Base-by-base conservation (phyloP, 2,888 invertebrate species). In the Tinea pellionella region DNA sequence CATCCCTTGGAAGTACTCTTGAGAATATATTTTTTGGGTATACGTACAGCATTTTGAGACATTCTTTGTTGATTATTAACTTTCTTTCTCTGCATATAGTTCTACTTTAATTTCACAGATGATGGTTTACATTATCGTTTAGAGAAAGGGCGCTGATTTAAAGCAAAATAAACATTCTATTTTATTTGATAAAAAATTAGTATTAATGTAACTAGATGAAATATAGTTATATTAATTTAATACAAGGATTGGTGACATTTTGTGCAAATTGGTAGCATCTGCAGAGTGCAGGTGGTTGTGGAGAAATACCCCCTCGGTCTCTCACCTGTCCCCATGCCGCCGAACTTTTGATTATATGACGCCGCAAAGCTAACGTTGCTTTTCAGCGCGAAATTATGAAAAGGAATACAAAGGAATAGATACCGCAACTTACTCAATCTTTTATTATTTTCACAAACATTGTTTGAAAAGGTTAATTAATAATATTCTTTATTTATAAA, bases 241-340 rank as follows among this genome's bases (percentile, higher is more conserved):
- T 65, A 67, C 65, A 65, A 75, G 74, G 70, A 76, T 77, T 75
- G 78, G 73, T 75, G 69, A 68, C 72, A 77, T 74, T 80, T 77
- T 76, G 75, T 72, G 69, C 69, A 80, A 77, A 81, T 77, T 81
- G 73, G 66, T 64, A 66, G 70, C 75, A 75, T 81, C 82, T 81
- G 60, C 19, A 19, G 68, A 63, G 65, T 47, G 18, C 47, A 16
- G 8, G 53, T 53, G 70, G n/a, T 66, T 61, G 61, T 63, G 64
- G 59, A 61, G 60, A 13, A 37, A 11, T 55, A 19, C 9, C 43
- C 24, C 59, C 29, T 41, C 60, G 42, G 29, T 32, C 60, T 29
- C 62, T 55, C 19, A 55, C 55, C 55, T 55, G 55, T 55, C 55
- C 55, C 55, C 55, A 2, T 18, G 55, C 64, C 63, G 71, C 62